A percentile compares a stretch with the other conserved stretches of the same genome.
These are phyloP conservation scores for Arnoldichthys spilopterus DNA, from an alignment of 2,797 vertebrate genomes.

Conservation along the genomic window DNA sequence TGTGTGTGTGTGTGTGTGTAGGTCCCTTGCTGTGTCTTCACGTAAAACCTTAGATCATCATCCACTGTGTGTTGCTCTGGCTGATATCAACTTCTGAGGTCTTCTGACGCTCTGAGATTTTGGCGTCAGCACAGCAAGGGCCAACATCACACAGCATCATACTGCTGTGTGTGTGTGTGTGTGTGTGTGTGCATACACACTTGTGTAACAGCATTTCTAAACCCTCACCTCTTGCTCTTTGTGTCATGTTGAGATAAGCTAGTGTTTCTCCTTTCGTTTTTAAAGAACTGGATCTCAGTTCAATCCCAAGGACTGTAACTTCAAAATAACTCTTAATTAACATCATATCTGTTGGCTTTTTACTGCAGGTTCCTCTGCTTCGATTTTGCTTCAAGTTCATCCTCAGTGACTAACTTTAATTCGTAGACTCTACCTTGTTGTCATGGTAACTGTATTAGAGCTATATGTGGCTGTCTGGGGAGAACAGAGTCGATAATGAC, in stretches of 20 bases:
- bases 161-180: slow-evolving; percentile 12
- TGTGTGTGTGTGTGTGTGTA: slow-evolving; percentile 7
- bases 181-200: not conserved
- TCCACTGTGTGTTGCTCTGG: not conserved
- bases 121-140: not conserved
- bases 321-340: slow-evolving; percentile 15
- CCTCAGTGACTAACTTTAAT: slow-evolving; percentile 19
- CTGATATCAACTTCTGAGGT: not conserved
- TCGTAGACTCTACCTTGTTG: slow-evolving; percentile 18
- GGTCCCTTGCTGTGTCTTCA: no score
- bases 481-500: slow-evolving; percentile 19
- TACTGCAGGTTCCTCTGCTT: slow-evolving; percentile 1
- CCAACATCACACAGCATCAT: not conserved
- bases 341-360: not conserved
- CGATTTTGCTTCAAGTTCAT: not conserved
- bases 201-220: slow-evolving; percentile 1
- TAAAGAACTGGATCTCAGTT: not conserved
- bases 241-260: not conserved
- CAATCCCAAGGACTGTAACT: not conserved
- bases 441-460: slow-evolving; percentile 32
- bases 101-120: not conserved
- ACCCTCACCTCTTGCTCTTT: slow-evolving; percentile 60
- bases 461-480: slow-evolving; percentile 14
- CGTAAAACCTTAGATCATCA: no score
- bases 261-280: not conserved